These are phyloP conservation scores for Sarcophilus harrisii DNA, from an alignment of 2,797 vertebrate genomes.

Conservation along the genomic window DNA sequence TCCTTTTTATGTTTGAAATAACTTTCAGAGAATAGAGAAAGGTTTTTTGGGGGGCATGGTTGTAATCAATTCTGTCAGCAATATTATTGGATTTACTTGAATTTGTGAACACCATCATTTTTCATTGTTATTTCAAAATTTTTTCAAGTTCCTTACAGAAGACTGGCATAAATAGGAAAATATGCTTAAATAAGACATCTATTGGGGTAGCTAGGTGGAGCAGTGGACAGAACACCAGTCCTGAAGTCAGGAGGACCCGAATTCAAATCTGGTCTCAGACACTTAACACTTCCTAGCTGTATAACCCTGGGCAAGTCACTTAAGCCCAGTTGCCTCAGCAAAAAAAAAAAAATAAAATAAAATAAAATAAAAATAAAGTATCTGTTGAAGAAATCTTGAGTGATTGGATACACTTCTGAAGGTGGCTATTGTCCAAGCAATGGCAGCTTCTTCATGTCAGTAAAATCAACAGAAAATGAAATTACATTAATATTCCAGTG, in stretches of 20 bases:
- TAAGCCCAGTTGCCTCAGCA: no score
- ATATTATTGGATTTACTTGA: conserved; percentile 84
- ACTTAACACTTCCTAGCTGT: no score
- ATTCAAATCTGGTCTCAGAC: no score
- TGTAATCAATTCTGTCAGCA: conserved; percentile 86
- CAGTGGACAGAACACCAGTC: no score
- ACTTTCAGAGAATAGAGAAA: conserved; percentile 81
- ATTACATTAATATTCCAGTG: neutral
- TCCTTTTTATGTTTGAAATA: conserved; percentile 82
- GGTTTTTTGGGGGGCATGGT: conserved; percentile 76
- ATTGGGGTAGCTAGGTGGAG: no score
- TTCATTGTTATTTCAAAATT: conserved; percentile 82
- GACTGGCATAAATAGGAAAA: conserved; percentile 64
- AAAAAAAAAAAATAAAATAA: no score
- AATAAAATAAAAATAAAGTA: conserved; percentile 31
- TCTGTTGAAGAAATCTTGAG: conserved; percentile 71
- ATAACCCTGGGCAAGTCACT: no score
- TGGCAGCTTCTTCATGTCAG: conserved; percentile 9
- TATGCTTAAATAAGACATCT: conserved; percentile 55
- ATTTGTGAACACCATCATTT: conserved; percentile 81
- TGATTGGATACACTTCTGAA: conserved; percentile 39
- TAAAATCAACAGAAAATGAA: conserved; percentile 33
- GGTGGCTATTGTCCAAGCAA: neutral
- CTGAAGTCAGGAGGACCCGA: no score
- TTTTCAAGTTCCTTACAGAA: conserved; percentile 75